Conservation (phyloP, 2,888 invertebrate genomes). For the Sphaerophoria rueppellii region DNA sequence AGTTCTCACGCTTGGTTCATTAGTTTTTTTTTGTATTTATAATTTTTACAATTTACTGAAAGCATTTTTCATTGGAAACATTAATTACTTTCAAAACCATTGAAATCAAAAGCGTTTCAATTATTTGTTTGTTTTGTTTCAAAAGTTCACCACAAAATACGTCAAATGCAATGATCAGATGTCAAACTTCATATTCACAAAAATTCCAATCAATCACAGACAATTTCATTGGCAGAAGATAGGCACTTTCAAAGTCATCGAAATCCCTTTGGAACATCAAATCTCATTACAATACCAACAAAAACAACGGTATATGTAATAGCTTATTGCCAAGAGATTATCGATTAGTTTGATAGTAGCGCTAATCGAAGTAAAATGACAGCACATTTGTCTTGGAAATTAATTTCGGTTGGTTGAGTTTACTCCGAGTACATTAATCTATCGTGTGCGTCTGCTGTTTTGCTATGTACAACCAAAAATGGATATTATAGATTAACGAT, state of each 20-base stretch:
- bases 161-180: neutral
- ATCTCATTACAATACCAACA: neutral
- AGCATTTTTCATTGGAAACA: too few species aligned
- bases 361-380: slow-evolving; percentile 44
- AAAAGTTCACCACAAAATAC: neutral
- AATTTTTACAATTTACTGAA: too few species aligned
- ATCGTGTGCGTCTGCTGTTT: neutral
- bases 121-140: too few species aligned
- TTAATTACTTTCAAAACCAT: too few species aligned
- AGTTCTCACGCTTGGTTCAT: too few species aligned
- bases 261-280: neutral
- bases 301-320: neutral
- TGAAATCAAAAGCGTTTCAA: too few species aligned
- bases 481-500: slow-evolving; percentile 32
- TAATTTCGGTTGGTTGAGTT: slow-evolving; percentile 38
- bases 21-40: too few species aligned
- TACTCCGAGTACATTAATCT: slow-evolving; percentile 34
- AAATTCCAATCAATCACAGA: slow-evolving; percentile 17
- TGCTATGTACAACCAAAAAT: neutral
- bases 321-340: neutral
- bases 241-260: too few species aligned
- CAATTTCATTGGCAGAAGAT: neutral
- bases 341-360: slow-evolving; percentile 46
- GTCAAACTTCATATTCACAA: slow-evolving; percentile 11
- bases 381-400: slow-evolving; percentile 46